These are phyloP conservation scores for Branchinecta sandiegonensis DNA, from an alignment of 2,888 invertebrate genomes.

Conservation along the genomic window DNA sequence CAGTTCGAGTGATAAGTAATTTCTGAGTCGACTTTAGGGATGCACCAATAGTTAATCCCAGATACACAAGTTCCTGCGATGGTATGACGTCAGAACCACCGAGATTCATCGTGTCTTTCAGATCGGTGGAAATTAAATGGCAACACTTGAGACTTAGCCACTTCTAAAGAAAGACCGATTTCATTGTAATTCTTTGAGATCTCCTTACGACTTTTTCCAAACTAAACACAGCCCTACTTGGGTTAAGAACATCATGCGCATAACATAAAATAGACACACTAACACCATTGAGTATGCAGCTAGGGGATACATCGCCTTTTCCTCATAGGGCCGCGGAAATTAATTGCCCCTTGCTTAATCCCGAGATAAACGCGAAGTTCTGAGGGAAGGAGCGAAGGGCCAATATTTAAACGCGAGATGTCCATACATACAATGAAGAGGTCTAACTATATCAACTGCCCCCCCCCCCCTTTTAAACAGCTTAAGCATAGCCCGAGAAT, in stretches of 20 bases:
- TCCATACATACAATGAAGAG: too few relatives aligned
- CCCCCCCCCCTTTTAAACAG: background rate
- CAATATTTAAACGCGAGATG: too few relatives aligned
- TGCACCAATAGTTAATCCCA: too few relatives aligned
- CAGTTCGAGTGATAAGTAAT: too few relatives aligned
- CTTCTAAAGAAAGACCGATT: background rate
- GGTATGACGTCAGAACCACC: too few relatives aligned
- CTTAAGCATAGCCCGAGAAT: constrained; percentile 6
- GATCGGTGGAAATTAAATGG: background rate
- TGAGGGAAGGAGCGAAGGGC: too few relatives aligned
- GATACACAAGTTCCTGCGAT: too few relatives aligned
- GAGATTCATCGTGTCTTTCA: too few relatives aligned
- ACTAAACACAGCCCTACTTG: background rate
- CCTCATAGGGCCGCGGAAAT: background rate
- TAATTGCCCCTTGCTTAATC: too few relatives aligned
- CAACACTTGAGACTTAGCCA: too few relatives aligned
- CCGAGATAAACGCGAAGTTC: too few relatives aligned
- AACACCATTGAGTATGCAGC: background rate
- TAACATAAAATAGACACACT: background rate
- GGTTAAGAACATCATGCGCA: background rate
- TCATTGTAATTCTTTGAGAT: background rate
- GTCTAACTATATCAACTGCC: background rate
- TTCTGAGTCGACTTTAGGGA: too few relatives aligned
- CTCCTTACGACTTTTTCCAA: background rate
- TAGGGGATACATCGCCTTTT: background rate